Conservation (phyloP, 2,797 vertebrate genomes). For the Esox masquinongy region DNA sequence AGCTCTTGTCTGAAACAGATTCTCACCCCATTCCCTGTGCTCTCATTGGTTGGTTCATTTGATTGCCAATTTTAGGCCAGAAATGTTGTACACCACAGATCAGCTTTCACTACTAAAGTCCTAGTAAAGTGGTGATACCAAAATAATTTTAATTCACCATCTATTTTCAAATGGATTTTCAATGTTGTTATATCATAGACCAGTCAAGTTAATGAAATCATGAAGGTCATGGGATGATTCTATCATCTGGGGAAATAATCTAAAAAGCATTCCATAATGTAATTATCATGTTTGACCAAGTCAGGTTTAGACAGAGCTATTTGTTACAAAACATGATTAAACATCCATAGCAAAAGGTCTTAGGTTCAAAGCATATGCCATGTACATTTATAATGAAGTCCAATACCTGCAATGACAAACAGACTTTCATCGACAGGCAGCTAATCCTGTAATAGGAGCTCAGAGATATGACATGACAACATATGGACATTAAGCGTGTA, state of each 20-base stretch:
- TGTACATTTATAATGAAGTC: neutral
- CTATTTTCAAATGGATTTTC: neutral
- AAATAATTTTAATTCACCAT: neutral
- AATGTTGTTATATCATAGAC: neutral
- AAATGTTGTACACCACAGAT: too few species aligned
- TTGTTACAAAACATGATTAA: neutral
- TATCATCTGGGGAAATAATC: neutral
- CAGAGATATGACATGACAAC: neutral
- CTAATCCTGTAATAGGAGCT: neutral
- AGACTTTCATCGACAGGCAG: neutral
- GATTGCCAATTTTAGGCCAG: too few species aligned
- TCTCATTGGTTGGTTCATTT: neutral
- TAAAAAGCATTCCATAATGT: neutral
- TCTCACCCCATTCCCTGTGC: neutral
- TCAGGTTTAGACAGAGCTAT: neutral
- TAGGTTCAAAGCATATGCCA: neutral
- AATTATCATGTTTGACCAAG: neutral
- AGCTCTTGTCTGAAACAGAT: conserved; percentile 3
- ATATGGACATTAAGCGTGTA: neutral
- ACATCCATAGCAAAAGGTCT: neutral
- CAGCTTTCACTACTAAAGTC: neutral
- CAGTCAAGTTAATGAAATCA: neutral
- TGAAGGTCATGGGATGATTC: neutral
- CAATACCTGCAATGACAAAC: conserved; percentile 4
- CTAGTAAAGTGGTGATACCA: neutral